Conservation (phyloP, 2,797 vertebrate species). For the Pyrocephalus nanus region DNA sequence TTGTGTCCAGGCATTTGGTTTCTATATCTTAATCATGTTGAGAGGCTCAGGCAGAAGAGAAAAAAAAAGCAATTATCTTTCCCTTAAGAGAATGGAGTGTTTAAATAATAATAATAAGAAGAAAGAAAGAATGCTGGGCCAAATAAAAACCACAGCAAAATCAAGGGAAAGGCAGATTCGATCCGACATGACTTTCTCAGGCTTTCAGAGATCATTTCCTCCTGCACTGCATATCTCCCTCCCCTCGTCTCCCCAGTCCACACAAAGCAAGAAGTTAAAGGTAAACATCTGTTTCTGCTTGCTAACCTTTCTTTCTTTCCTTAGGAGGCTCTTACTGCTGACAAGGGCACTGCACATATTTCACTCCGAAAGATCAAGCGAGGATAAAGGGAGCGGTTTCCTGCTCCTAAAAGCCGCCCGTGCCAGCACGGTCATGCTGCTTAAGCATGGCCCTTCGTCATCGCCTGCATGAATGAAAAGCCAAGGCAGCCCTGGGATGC, state of each 20-base stretch:
- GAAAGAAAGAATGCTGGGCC: neutral
- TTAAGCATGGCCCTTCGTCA: neutral
- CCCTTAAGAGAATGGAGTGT: neutral
- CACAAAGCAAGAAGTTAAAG: constrained; percentile 37
- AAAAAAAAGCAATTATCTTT: constrained; percentile 18
- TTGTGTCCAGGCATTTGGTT: neutral
- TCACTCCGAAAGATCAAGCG: constrained; percentile 48
- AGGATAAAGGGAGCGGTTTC: constrained; percentile 65
- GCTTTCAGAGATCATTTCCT: neutral
- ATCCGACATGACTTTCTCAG: neutral
- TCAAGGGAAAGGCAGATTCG: neutral
- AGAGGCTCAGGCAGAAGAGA: neutral
- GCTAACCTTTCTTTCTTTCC: neutral
- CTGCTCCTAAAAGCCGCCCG: constrained; percentile 1
- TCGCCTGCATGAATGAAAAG: constrained; percentile 17
- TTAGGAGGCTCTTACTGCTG: constrained; percentile 38
- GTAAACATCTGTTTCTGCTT: constrained; percentile 46
- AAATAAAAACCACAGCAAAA: constrained; percentile 27
- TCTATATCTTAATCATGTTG: neutral
- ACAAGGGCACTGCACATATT: constrained; percentile 33
- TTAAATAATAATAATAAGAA: constrained; percentile 19
- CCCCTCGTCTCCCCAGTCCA: neutral
- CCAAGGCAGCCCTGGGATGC: neutral
- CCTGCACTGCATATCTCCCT: neutral
- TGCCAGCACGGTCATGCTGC: constrained; percentile 25